Conservation (phyloP, 1,140 invertebrate genomes). For the Melanaphis sacchari region DNA sequence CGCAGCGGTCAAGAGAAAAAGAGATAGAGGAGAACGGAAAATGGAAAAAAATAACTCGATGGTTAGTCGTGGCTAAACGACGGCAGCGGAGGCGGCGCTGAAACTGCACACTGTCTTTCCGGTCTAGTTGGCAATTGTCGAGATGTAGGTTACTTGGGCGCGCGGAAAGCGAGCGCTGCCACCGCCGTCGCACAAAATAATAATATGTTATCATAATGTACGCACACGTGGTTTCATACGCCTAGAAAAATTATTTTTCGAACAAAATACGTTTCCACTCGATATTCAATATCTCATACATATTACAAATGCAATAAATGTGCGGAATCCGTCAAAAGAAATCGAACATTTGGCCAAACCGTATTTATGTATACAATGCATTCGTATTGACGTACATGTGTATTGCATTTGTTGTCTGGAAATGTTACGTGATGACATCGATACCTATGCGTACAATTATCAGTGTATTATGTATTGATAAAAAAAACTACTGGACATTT, state of each 20-base stretch:
- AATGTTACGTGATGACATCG: background rate
- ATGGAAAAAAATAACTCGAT: slow-evolving; percentile 31
- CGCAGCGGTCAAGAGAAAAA: slow-evolving; percentile 26
- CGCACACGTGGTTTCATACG: background rate
- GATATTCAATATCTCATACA: background rate
- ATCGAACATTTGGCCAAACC: background rate
- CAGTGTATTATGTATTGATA: background rate
- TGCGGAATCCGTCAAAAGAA: background rate
- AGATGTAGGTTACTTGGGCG: slow-evolving; percentile 55
- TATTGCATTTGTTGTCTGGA: background rate
- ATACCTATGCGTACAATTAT: background rate
- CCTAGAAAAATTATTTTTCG: background rate
- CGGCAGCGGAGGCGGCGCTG: background rate
- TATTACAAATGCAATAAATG: no score
- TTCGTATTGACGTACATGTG: background rate
- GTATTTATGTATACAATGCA: background rate
- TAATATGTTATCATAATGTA: background rate
- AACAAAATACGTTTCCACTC: background rate
- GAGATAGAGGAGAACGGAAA: slow-evolving; percentile 14
- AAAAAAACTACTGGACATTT: background rate
- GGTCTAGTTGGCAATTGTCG: slow-evolving; percentile 49
- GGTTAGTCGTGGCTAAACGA: slow-evolving; percentile 41
- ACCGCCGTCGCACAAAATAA: background rate
- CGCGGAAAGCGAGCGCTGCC: background rate
- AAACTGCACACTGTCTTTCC: slow-evolving; percentile 12